phyloP scores from a whole-genome alignment of 2,797 vertebrate genomes.

The Rhynchotus rufescens region DNA sequence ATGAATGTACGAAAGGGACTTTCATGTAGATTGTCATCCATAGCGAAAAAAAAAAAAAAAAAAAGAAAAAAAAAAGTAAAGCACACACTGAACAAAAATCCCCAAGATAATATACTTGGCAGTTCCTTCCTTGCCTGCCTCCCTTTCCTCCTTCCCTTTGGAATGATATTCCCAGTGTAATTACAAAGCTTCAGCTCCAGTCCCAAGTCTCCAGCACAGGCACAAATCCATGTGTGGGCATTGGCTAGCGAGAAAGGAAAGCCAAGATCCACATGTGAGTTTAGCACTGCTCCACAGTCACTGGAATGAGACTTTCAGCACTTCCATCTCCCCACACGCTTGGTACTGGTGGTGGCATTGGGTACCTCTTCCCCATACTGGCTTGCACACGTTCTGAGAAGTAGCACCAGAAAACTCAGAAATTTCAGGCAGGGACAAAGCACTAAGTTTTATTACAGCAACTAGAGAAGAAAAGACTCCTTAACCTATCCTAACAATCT shows the following conservation, averaged over 20 bases:
- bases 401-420: background rate
- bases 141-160: background rate
- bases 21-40: slow-evolving; percentile 70
- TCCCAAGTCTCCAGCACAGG: background rate
- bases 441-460: background rate
- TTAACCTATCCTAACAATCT: background rate
- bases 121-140: background rate
- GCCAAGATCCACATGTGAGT: fast-evolving
- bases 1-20: slow-evolving; percentile 74
- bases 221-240: background rate
- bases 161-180: slow-evolving; percentile 39
- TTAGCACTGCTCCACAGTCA: background rate
- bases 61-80: background rate
- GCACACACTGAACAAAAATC: background rate
- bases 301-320: background rate
- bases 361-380: background rate
- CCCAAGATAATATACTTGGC: slow-evolving; percentile 44
- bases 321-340: background rate
- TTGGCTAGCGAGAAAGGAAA: background rate
- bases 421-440: background rate
- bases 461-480: background rate
- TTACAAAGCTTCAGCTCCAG: background rate
- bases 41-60: background rate
- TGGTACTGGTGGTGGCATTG: background rate
- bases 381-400: background rate